These are phyloP conservation scores for Oscheius sp. DNA, from an alignment of 2,888 invertebrate genomes.

Conservation along the genomic window DNA sequence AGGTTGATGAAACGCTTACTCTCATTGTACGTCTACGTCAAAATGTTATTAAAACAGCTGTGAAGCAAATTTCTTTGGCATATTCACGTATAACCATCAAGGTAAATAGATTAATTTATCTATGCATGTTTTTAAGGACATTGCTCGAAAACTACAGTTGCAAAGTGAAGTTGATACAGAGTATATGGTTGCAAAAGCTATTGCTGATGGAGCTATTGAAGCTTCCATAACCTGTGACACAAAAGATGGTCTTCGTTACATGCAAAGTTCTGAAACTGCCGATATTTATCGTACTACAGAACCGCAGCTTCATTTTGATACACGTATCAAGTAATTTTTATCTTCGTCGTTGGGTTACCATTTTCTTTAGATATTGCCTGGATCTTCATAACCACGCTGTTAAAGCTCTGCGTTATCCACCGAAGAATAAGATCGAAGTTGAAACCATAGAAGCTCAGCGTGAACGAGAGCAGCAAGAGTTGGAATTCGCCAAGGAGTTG, in stretches of 20 bases:
- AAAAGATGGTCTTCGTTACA: slow-evolving; percentile 79
- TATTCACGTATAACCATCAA: slow-evolving; percentile 94
- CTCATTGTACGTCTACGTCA: slow-evolving; percentile 93
- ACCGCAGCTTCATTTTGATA: slow-evolving; percentile 77
- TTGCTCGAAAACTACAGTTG: slow-evolving; percentile 90
- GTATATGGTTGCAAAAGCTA: slow-evolving; percentile 84
- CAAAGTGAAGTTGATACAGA: slow-evolving; percentile 95
- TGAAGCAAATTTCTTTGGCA: slow-evolving; percentile 84
- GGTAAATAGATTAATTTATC: slow-evolving; percentile 22
- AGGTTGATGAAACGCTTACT: slow-evolving; percentile 93
- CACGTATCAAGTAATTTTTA: slow-evolving; percentile 81
- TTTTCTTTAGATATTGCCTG: slow-evolving; percentile 82
- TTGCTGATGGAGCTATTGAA: slow-evolving; percentile 97
- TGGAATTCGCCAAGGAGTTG: slow-evolving; percentile 99
- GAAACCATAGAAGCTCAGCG: slow-evolving; percentile 77
- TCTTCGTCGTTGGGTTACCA: not conserved
- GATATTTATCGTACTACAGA: slow-evolving; percentile 89
- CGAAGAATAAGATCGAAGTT: slow-evolving; percentile 96
- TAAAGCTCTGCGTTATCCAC: slow-evolving; percentile 97
- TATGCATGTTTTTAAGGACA: slow-evolving; percentile 80
- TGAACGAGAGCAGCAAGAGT: slow-evolving; percentile 79
- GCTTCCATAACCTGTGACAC: slow-evolving; percentile 94
- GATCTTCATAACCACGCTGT: slow-evolving; percentile 98
- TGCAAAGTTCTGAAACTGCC: slow-evolving; percentile 95
- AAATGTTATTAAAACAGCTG: slow-evolving; percentile 93